Conservation (phyloP, 2,113 vertebrate genomes). For the Romanogobio albipinnatus region DNA sequence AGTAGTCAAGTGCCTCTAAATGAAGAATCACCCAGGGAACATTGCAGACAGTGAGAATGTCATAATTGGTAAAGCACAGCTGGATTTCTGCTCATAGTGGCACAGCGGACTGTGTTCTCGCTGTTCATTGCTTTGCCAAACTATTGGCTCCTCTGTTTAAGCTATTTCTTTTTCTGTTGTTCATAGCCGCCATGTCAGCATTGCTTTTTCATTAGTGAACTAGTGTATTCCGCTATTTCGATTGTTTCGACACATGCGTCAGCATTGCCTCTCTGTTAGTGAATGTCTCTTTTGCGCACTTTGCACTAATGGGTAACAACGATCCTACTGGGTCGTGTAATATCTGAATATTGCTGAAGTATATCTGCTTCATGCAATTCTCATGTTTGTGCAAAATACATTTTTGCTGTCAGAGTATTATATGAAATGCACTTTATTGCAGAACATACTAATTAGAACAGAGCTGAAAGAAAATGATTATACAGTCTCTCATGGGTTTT, state of each 20-base stretch:
- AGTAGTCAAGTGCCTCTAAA: conserved; percentile 3
- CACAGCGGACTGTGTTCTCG: neutral
- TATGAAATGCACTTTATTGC: conserved; percentile 35
- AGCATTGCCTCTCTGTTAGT: conserved; percentile 12
- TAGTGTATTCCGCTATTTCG: neutral
- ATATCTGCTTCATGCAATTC: conserved; percentile 40
- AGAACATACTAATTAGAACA: conserved; percentile 22
- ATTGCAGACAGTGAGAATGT: conserved; percentile 1
- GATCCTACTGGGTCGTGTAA: conserved; percentile 51
- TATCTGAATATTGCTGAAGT: conserved; percentile 48
- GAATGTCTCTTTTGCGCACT: conserved; percentile 23
- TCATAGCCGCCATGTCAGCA: conserved; percentile 12
- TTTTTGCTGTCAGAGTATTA: conserved; percentile 39
- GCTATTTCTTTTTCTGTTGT: neutral
- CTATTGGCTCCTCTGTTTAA: neutral
- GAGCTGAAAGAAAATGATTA: conserved; percentile 42
- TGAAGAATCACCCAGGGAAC: conserved; percentile 19
- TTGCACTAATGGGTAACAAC: conserved; percentile 39
- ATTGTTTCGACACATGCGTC: neutral
- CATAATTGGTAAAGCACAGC: neutral
- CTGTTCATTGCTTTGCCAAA: neutral
- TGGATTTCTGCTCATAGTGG: neutral
- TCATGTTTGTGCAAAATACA: conserved; percentile 54
- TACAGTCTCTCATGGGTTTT: neutral
- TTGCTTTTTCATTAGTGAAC: conserved; percentile 3